These are phyloP conservation scores for Prietella phreatophila DNA, from an alignment of 2,113 vertebrate species.

Conservation along the genomic window DNA sequence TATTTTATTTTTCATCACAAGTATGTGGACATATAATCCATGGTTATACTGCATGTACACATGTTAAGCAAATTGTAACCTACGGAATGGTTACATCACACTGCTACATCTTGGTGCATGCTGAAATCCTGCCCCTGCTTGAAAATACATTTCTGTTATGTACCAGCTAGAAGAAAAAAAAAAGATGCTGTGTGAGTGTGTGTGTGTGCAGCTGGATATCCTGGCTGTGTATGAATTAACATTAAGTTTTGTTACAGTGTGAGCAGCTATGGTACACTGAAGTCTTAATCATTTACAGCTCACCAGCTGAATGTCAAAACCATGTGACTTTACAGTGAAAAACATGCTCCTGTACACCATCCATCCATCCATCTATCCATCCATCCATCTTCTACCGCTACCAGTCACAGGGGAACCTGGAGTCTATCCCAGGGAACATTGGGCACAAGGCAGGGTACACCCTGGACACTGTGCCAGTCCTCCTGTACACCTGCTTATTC, in stretches of 20 bases:
- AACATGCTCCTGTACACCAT: not conserved
- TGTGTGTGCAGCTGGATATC: not conserved
- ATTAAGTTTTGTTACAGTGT: not conserved
- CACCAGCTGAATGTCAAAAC: not conserved
- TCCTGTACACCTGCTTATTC: not conserved
- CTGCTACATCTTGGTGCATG: not conserved
- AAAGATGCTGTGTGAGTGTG: not conserved
- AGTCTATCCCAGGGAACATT: no score
- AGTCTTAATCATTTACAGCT: not conserved
- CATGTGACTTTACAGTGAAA: not conserved
- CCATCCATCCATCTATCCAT: no score
- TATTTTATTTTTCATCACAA: no score
- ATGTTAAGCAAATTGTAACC: no score
- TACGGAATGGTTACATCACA: not conserved
- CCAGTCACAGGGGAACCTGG: no score
- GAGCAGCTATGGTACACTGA: not conserved
- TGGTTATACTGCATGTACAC: no score
- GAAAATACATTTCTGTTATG: not conserved
- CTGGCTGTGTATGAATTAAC: not conserved
- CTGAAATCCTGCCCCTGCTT: not conserved
- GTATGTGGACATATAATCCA: no score
- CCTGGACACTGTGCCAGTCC: not conserved
- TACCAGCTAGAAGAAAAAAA: not conserved
- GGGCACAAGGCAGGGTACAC: no score
- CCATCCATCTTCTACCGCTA: no score